Evolutionary conservation across 2,113 vertebrate genomes (phyloP).

Genomic region (Oreochromis tanganicae): DNA sequence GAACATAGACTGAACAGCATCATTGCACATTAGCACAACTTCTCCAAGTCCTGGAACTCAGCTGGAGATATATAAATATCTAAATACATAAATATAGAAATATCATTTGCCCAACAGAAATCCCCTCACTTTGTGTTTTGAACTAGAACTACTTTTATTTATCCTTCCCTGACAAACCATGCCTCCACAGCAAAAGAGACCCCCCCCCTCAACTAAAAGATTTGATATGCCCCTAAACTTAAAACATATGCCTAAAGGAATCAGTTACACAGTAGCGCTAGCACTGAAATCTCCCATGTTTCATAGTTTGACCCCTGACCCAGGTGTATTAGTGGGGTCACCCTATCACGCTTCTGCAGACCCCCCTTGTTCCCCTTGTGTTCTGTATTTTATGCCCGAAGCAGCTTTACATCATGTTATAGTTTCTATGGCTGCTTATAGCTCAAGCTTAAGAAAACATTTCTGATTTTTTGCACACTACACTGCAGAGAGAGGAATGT

Average conservation of each 20-base stretch:
- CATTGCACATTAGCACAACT: neutral
- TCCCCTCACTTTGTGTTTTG: neutral
- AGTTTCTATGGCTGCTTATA: neutral
- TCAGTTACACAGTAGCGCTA: constrained; percentile 33
- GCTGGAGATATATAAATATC: neutral
- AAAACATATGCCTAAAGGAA: neutral
- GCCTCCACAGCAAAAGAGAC: neutral
- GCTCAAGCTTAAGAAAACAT: neutral
- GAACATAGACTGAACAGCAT: neutral
- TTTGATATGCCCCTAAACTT: neutral
- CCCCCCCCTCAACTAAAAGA: neutral
- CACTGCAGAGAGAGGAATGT: neutral
- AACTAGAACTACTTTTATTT: neutral
- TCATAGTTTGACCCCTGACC: constrained; percentile 37
- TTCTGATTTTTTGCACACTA: neutral
- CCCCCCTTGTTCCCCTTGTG: neutral
- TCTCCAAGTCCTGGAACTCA: neutral
- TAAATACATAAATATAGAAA: neutral
- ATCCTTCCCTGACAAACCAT: neutral
- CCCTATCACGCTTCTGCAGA: constrained; percentile 23
- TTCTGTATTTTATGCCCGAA: neutral
- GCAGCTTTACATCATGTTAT: neutral
- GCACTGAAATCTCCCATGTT: constrained; percentile 36
- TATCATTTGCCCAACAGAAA: neutral
- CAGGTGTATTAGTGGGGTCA: constrained; percentile 9